A percentile compares a stretch with the other conserved stretches of the same genome.
Conservation (phyloP, 1,140 invertebrate species). For the Rhopalosiphum padi region DNA sequence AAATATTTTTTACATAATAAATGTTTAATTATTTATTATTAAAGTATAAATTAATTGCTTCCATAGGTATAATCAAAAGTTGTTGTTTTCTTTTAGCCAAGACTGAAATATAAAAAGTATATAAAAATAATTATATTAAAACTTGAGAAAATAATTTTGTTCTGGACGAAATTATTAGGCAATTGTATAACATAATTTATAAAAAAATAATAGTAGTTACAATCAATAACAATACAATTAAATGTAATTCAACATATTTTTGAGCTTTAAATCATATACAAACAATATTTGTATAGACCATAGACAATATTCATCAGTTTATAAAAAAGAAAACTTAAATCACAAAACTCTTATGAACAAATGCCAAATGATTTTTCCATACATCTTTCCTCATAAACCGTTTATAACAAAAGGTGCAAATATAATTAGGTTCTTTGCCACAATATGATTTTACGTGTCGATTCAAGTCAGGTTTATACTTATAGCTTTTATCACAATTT, state of each 20-base stretch:
- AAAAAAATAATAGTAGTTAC: not conserved
- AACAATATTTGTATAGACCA: not conserved
- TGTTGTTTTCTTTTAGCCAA: not conserved
- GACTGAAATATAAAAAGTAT: not conserved
- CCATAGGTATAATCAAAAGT: not conserved
- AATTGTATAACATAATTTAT: not conserved
- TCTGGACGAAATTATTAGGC: not conserved
- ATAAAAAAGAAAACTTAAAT: not conserved
- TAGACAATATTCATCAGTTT: not conserved
- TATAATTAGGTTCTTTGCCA: constrained; percentile 66
- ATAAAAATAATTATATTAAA: not conserved
- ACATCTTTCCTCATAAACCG: constrained; percentile 65
- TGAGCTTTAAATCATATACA: not conserved
- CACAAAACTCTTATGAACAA: constrained; percentile 42
- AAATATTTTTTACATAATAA: not conserved
- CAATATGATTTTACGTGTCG: constrained; percentile 67
- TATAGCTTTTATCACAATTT: constrained; percentile 62
- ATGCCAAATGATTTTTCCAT: constrained; percentile 64
- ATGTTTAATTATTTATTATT: too few species aligned
- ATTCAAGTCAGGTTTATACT: constrained; percentile 63
- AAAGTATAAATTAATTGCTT: not conserved
- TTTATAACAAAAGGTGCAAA: constrained; percentile 63
- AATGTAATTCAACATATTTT: not conserved
- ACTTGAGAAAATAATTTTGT: not conserved
- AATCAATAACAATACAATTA: not conserved